Conservation (phyloP, 2,797 vertebrate genomes). For the Thamnophis elegans region DNA sequence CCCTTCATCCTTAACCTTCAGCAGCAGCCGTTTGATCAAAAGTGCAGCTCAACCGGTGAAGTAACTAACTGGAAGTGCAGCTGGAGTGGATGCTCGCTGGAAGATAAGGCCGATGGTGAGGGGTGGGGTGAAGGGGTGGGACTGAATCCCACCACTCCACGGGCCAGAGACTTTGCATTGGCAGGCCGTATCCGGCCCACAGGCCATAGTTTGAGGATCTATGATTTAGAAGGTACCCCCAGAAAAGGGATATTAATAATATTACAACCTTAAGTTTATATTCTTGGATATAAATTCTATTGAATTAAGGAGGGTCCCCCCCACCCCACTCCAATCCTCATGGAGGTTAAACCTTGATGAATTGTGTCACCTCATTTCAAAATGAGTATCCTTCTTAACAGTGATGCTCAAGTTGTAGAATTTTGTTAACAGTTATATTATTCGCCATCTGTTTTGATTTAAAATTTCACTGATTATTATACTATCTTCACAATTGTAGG, state of each 20-base stretch:
- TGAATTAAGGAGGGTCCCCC: not conserved
- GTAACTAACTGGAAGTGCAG: too few species aligned
- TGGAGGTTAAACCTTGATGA: not conserved
- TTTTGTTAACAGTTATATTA: not conserved
- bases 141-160: too few species aligned
- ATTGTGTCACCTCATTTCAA: not conserved
- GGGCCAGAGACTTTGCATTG: too few species aligned
- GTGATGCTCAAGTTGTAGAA: not conserved
- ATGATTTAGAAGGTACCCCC: not conserved
- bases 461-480: not conserved
- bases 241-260: not conserved
- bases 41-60: too few species aligned
- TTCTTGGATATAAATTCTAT: not conserved
- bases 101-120: too few species aligned
- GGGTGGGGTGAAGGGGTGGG: too few species aligned
- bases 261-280: too few species aligned
- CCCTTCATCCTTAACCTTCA: too few species aligned
- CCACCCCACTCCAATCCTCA: not conserved
- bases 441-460: not conserved
- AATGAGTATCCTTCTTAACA: not conserved
- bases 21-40: too few species aligned
- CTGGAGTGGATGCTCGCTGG: too few species aligned
- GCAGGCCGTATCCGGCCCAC: too few species aligned
- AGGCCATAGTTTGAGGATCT: too few species aligned
- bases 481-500: not conserved